A percentile compares a stretch with the other conserved stretches of the same genome.
phyloP scores from a whole-genome alignment of 2,888 invertebrate genomes.

The Phlogophora meticulosa region DNA sequence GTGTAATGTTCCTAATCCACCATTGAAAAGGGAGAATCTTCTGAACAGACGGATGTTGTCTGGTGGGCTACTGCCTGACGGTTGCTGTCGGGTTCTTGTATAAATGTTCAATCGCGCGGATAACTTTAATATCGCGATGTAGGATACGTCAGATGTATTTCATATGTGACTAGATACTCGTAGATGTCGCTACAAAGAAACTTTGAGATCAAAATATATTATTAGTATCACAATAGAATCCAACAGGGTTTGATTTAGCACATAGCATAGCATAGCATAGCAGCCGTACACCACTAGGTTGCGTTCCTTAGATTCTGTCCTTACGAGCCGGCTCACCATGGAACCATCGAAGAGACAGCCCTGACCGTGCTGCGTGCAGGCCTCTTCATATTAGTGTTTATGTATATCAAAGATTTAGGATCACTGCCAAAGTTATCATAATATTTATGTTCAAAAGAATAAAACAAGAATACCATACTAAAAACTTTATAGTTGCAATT shows the following conservation, averaged over 20 bases:
- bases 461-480: constrained; percentile 57
- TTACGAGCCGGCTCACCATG: not conserved
- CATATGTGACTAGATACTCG: no score
- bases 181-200: no score
- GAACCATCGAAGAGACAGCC: constrained; percentile 8
- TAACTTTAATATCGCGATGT: no score
- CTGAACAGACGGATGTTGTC: no score
- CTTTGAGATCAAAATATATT: not conserved
- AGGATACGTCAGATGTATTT: no score
- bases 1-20: no score
- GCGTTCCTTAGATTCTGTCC: not conserved
- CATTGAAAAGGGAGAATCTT: no score
- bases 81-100: no score
- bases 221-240: not conserved
- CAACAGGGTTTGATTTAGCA: no score
- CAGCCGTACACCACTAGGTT: not conserved
- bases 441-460: constrained; percentile 64
- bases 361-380: constrained; percentile 27
- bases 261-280: no score
- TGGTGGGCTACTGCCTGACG: no score
- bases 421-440: constrained; percentile 56
- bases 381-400: constrained; percentile 63
- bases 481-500: constrained; percentile 54
- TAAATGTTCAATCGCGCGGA: no score
- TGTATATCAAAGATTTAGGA: constrained; percentile 58